A percentile compares a stretch with the other conserved stretches of the same genome.
Conservation (phyloP, 2,113 vertebrate genomes). For the Calonectris borealis region DNA sequence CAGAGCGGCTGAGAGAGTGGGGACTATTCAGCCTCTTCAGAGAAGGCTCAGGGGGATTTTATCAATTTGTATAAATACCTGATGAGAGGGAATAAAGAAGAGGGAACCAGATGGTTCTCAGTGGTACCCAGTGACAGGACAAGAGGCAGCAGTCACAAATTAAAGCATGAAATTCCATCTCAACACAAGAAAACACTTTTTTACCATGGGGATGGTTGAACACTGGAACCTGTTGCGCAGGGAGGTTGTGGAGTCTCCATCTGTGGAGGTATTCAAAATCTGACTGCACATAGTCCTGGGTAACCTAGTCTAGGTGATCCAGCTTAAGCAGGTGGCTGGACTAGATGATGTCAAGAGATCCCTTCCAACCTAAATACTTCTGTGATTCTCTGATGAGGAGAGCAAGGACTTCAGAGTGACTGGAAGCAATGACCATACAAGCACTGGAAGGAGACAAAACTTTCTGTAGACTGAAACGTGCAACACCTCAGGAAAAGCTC, state of each 20-base stretch:
- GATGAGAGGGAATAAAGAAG: background rate
- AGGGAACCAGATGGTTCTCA: background rate
- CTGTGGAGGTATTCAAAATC: background rate
- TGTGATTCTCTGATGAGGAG: background rate
- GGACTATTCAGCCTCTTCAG: background rate
- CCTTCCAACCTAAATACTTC: background rate
- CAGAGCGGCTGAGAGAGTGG: background rate
- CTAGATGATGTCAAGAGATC: background rate
- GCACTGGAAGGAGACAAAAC: background rate
- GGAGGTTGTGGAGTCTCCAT: background rate
- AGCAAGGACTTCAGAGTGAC: background rate
- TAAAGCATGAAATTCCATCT: background rate
- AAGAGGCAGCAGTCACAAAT: background rate
- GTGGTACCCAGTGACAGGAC: too few relatives aligned
- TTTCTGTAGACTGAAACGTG: background rate
- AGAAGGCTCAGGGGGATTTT: background rate
- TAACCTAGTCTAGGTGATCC: background rate
- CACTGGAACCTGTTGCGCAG: background rate
- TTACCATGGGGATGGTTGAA: background rate
- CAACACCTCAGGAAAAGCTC: background rate
- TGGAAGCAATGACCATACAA: background rate
- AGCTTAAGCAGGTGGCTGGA: background rate
- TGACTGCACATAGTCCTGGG: background rate
- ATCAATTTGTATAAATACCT: background rate
- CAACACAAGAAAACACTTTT: background rate